Evolutionary conservation across 2,888 invertebrate genomes (phyloP).

Genomic region (Brachynemurus nebulosus): DNA sequence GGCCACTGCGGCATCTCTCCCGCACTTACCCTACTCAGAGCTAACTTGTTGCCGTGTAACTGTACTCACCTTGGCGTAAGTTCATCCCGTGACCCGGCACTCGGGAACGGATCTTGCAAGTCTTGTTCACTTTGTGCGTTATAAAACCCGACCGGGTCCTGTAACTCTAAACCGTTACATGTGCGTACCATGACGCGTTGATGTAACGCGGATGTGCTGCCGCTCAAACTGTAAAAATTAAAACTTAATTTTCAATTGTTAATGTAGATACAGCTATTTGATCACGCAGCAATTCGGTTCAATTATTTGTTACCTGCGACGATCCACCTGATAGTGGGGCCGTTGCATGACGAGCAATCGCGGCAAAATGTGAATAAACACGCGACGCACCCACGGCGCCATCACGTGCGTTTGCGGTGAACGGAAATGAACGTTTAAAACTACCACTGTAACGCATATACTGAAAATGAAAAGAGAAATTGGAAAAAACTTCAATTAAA

Average conservation of each 20-base stretch:
- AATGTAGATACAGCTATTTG: too few relatives aligned
- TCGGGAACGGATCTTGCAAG: conserved; percentile 38
- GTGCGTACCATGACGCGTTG: conserved; percentile 61
- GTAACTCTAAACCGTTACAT: conserved; percentile 61
- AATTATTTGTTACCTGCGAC: conserved; percentile 43
- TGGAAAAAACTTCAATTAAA: too few relatives aligned
- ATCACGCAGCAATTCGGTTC: too few relatives aligned
- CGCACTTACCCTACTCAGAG: too few relatives aligned
- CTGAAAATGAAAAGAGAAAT: conserved; percentile 34
- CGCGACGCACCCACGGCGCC: conserved; percentile 91
- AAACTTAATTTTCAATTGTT: too few relatives aligned
- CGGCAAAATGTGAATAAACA: conserved; percentile 94
- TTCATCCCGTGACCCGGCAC: conserved; percentile 40
- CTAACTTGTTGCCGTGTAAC: too few relatives aligned
- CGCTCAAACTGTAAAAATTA: conserved; percentile 23
- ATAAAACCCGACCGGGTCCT: conserved; percentile 34
- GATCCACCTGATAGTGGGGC: conserved; percentile 50
- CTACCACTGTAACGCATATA: conserved; percentile 90
- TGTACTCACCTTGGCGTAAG: conserved; percentile 35
- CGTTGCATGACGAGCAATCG: conserved; percentile 85
- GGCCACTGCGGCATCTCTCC: too few relatives aligned
- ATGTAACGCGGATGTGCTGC: conserved; percentile 22
- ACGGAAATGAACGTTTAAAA: conserved; percentile 94
- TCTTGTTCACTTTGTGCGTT: conserved; percentile 27
- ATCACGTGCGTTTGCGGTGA: conserved; percentile 96